phyloP scores from a whole-genome alignment of 2,113 vertebrate genomes.

The Psittacula cyanocephala region DNA sequence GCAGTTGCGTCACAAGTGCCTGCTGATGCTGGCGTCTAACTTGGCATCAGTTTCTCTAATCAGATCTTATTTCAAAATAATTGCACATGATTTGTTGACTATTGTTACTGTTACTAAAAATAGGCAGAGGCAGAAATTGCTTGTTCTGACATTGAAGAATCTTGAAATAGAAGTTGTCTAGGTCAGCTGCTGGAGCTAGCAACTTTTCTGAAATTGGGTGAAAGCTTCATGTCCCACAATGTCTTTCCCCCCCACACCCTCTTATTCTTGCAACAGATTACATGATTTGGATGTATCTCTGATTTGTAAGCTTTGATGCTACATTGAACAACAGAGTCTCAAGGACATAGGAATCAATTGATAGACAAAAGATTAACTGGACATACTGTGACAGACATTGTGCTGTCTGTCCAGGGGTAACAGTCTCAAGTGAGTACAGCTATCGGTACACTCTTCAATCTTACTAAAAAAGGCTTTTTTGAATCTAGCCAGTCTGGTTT shows the following conservation, averaged over 20 bases:
- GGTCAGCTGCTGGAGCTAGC: neutral
- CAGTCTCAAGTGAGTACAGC: neutral
- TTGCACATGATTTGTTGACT: neutral
- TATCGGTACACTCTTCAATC: neutral
- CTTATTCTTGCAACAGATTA: neutral
- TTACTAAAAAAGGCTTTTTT: neutral
- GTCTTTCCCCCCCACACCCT: neutral
- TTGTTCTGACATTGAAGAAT: neutral
- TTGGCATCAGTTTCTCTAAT: neutral
- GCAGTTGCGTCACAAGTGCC: neutral
- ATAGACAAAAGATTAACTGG: neutral
- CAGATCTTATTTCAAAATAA: constrained; percentile 14
- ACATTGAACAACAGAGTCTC: neutral
- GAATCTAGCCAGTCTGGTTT: neutral
- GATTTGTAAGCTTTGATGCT: neutral
- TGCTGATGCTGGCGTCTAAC: neutral
- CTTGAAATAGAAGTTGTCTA: constrained; percentile 21
- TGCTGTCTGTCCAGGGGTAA: neutral
- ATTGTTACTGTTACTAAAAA: neutral
- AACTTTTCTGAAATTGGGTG: neutral
- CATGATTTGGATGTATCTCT: neutral
- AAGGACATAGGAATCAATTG: neutral
- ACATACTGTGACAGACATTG: neutral
- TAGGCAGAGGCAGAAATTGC: neutral
- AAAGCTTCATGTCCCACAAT: neutral